A percentile compares a stretch with the other conserved stretches of the same genome.
Conservation (phyloP, 2,113 vertebrate species). For the Oreochromis spilurus region DNA sequence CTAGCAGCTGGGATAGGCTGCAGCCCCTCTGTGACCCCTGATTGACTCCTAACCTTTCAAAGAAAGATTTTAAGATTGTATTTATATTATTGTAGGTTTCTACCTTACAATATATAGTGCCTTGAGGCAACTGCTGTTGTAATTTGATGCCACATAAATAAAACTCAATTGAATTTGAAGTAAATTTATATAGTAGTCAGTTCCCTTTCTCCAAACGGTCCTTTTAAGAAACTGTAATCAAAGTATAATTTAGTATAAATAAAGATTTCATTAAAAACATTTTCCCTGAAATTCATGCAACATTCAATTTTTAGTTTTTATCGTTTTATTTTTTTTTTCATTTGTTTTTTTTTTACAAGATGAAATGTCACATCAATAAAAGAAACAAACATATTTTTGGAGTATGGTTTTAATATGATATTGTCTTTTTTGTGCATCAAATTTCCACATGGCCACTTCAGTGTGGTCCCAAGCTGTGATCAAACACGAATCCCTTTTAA, state of each 20-base stretch:
- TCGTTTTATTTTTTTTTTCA: not conserved
- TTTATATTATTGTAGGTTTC: not conserved
- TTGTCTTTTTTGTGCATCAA: not conserved
- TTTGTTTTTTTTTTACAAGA: slow-evolving; percentile 1
- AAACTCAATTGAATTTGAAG: not conserved
- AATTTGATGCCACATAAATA: not conserved
- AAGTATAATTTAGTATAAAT: not conserved
- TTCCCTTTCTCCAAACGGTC: not conserved
- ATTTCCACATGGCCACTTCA: not conserved
- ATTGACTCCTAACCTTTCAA: not conserved
- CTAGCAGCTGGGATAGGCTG: not conserved
- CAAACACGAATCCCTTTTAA: not conserved
- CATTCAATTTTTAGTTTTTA: not conserved
- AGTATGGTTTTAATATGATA: not conserved
- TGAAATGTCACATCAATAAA: slow-evolving; percentile 55
- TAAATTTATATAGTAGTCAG: not conserved
- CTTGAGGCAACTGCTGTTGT: not conserved
- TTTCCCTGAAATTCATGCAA: not conserved
- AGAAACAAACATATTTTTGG: not conserved
- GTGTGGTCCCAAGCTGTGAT: not conserved
- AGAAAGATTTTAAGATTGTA: not conserved
- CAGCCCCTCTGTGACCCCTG: not conserved
- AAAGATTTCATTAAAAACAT: not conserved
- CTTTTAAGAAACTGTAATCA: not conserved
- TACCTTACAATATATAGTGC: not conserved